Conservation (phyloP, 1,140 invertebrate species). For the Drosophila micromelanica region DNA sequence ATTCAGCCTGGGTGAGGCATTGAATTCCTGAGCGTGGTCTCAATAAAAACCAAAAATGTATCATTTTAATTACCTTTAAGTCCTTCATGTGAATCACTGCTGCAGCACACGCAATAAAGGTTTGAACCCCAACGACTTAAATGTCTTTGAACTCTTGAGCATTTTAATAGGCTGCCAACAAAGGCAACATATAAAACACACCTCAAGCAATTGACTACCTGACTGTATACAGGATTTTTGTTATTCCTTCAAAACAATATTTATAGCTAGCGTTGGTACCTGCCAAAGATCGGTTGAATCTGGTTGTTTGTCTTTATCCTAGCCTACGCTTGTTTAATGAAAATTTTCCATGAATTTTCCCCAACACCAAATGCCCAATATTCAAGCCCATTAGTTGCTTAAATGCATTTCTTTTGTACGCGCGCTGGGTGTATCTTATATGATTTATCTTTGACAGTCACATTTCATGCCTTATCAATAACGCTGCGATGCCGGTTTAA, state of each 20-base stretch:
- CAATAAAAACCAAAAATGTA: constrained; percentile 58
- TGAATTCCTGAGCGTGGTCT: constrained; percentile 43
- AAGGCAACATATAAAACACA: constrained; percentile 39
- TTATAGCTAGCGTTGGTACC: constrained; percentile 30
- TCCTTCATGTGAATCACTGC: constrained; percentile 59
- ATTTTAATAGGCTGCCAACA: constrained; percentile 47
- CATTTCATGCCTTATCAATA: constrained; percentile 69
- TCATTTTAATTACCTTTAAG: constrained; percentile 70
- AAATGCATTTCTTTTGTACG: constrained; percentile 43
- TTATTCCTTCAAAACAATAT: constrained; percentile 58
- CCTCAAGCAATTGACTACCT: constrained; percentile 40
- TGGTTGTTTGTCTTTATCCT: constrained; percentile 6
- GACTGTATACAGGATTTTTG: constrained; percentile 54
- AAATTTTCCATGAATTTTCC: constrained; percentile 14
- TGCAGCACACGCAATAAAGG: constrained; percentile 64
- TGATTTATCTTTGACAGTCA: constrained; percentile 73
- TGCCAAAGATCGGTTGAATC: constrained; percentile 24
- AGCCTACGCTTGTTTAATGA: constrained; percentile 12
- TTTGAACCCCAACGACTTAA: constrained; percentile 37
- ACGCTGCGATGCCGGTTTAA: constrained; percentile 3
- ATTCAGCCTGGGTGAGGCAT: constrained; percentile 17
- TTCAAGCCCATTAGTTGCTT: constrained; percentile 20
- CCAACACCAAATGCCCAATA: background rate
- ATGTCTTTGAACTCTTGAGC: constrained; percentile 52
- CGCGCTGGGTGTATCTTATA: constrained; percentile 22